Evolutionary conservation across 2,797 vertebrate species (phyloP), one percentile per base, ranked within the genome.

Genomic region (Anguilla marmorata): DNA sequence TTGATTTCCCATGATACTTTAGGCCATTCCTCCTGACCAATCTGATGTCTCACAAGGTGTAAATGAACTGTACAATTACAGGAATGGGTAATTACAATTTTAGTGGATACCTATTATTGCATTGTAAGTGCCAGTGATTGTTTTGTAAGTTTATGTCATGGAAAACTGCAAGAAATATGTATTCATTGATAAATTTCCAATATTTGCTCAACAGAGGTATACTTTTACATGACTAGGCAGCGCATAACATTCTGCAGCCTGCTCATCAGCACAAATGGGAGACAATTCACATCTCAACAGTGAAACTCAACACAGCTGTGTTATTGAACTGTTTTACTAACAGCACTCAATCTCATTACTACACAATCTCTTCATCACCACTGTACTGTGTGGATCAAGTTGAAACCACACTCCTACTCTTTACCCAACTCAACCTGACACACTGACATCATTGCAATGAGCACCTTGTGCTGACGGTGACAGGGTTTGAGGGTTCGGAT

Each of bases 401-500:
- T 14, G 33, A 80, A 14, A n/a, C 2, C 7, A n/a, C 14, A 76
- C 30, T 74, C 9, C 30, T 45, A 4, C 19, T 50, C 79, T 82
- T 82, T 50, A 82, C 74, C 52, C 72, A 56, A 80, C 54, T 54
- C 24, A 80, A 56, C 33, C n/a, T 87, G 76, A 58, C 86, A 82
- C 37, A 82, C 37, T 45, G 74, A 37, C 50, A n/a, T 82, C 45
- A 87, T n/a, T 76, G 37, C n/a, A 60, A 33, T 41, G 54, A 87
- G 30, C 41, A 56, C 58, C 52, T 19, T 82, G 27, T 33, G 69
- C 69, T 8, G 7, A 37, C 52, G 54, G 76, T 37, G 76, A 87
- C 72, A 87, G 74, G 58, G 86, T 74, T 87, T 76, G 41, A 60
- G 56, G 56, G 45, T 80, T 74, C 54, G 52, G 27, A 27, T 84